Conservation (phyloP, 2,797 vertebrate species). For the Etheostoma nigrum region DNA sequence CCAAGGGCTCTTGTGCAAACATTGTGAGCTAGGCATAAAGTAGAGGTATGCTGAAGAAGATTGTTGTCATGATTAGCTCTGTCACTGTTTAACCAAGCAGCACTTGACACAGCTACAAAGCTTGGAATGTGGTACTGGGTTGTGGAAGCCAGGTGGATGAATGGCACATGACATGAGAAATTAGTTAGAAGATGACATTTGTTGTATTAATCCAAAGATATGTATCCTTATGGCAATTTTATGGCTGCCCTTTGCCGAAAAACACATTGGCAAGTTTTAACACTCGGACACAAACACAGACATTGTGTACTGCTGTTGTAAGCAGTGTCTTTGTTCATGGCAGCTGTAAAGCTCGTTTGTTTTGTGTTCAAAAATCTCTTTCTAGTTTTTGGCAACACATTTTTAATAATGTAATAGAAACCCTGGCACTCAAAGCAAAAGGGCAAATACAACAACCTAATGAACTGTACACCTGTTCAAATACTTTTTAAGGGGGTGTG, state of each 20-base stretch:
- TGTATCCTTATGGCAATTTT: neutral
- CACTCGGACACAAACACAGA: slow-evolving; percentile 15
- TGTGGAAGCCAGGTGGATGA: neutral
- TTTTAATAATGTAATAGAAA: slow-evolving; percentile 51
- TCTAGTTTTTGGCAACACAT: slow-evolving; percentile 15
- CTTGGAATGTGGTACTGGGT: neutral
- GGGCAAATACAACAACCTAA: slow-evolving; percentile 40
- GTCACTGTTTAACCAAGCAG: slow-evolving; percentile 69
- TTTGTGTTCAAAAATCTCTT: slow-evolving; percentile 3
- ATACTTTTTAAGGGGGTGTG: slow-evolving; percentile 25
- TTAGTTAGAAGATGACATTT: slow-evolving; percentile 1
- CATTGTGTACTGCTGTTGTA: neutral
- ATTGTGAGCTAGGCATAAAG: slow-evolving; percentile 41
- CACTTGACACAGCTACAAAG: slow-evolving; percentile 26
- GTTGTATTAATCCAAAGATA: slow-evolving; percentile 1
- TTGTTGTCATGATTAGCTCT: slow-evolving; percentile 33
- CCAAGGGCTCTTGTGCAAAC: slow-evolving; percentile 33
- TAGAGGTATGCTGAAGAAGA: slow-evolving; percentile 8
- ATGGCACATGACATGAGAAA: neutral
- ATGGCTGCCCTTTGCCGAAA: neutral
- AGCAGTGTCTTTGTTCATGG: slow-evolving; percentile 20
- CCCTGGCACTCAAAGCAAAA: slow-evolving; percentile 33
- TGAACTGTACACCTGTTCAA: slow-evolving; percentile 67
- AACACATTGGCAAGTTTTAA: slow-evolving; percentile 20
- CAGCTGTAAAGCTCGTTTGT: slow-evolving; percentile 19